phyloP scores from a whole-genome alignment of 2,888 invertebrate species.

The Andrena haemorrhoa region DNA sequence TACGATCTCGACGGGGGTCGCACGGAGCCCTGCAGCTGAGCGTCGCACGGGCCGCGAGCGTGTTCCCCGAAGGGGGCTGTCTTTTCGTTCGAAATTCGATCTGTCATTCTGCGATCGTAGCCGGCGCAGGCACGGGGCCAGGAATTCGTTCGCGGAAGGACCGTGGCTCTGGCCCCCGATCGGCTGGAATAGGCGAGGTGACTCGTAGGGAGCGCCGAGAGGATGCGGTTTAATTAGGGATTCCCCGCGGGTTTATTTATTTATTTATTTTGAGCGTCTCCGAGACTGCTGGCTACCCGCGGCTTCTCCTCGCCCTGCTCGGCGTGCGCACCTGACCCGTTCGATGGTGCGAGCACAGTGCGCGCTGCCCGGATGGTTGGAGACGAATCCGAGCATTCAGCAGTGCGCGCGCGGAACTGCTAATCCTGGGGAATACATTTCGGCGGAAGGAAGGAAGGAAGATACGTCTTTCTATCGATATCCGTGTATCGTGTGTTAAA shows the following conservation, averaged over 20 bases:
- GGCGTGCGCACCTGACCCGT: neutral
- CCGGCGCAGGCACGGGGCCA: neutral
- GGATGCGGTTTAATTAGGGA: constrained; percentile 21
- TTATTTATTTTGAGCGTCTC: constrained; percentile 21
- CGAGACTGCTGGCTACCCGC: neutral
- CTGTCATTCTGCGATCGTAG: neutral
- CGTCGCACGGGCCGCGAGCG: neutral
- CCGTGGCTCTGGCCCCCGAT: neutral
- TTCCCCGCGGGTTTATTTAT: constrained; percentile 5
- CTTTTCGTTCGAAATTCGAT: neutral
- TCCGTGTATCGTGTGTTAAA: too few species aligned
- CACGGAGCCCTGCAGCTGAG: neutral
- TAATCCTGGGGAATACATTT: neutral
- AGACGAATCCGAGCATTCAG: neutral
- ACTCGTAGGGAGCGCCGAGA: neutral
- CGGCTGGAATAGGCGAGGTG: neutral
- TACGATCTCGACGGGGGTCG: neutral
- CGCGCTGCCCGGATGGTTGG: neutral
- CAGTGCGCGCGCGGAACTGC: neutral
- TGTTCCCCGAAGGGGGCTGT: neutral
- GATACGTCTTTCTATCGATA: too few species aligned
- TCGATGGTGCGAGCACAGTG: neutral
- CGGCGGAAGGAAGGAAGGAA: too few species aligned
- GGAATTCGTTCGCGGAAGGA: neutral
- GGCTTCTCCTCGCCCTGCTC: neutral